These are phyloP conservation scores for Oostethus manadensis DNA, from an alignment of 2,113 vertebrate genomes.

Conservation along the genomic window DNA sequence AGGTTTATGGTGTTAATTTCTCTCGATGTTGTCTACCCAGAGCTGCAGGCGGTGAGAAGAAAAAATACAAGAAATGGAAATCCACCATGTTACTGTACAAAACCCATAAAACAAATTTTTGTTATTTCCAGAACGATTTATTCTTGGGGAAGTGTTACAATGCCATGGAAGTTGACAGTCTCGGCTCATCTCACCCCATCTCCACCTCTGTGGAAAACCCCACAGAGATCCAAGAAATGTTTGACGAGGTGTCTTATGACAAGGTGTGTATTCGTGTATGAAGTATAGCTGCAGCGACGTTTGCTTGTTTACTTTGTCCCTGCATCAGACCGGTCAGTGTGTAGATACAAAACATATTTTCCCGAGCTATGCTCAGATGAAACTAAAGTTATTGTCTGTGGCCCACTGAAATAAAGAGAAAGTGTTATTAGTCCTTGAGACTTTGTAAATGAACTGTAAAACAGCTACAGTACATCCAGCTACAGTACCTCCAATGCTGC, in stretches of 20 bases:
- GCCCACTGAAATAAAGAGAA: too few relatives aligned
- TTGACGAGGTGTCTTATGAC: slow-evolving; percentile 86
- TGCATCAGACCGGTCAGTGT: too few relatives aligned
- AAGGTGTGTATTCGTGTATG: slow-evolving; percentile 70
- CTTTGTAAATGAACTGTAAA: too few relatives aligned
- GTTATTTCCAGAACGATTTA: slow-evolving; percentile 73
- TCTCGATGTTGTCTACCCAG: slow-evolving; percentile 60
- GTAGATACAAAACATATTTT: too few relatives aligned
- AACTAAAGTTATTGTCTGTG: too few relatives aligned
- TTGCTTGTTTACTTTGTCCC: too few relatives aligned
- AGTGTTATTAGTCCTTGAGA: too few relatives aligned
- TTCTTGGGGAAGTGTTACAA: slow-evolving; percentile 83
- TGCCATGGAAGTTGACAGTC: slow-evolving; percentile 84
- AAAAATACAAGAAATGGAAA: not conserved
- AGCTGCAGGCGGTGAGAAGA: slow-evolving; percentile 71
- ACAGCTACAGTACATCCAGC: too few relatives aligned
- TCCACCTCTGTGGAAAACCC: slow-evolving; percentile 83
- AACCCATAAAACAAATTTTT: not conserved
- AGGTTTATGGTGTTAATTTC: slow-evolving; percentile 74
- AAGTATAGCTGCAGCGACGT: not conserved
- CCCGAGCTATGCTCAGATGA: too few relatives aligned
- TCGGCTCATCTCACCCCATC: slow-evolving; percentile 86
- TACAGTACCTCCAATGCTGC: too few relatives aligned
- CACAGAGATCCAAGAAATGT: slow-evolving; percentile 88
- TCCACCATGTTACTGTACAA: not conserved